phyloP scores from a whole-genome alignment of 2,797 vertebrate genomes.

The Diplodus puntazzo region DNA sequence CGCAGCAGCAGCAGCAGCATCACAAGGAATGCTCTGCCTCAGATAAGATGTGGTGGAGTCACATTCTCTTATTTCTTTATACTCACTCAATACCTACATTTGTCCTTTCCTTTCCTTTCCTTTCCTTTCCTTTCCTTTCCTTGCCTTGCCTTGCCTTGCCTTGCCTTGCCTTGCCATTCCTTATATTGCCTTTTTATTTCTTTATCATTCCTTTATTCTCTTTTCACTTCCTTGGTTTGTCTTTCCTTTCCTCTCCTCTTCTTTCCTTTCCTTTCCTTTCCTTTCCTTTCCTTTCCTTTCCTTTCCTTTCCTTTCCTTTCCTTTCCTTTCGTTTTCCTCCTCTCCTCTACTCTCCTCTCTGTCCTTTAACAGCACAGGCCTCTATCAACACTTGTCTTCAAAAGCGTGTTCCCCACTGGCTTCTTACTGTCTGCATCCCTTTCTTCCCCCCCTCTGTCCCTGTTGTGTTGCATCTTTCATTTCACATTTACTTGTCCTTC shows the following conservation, averaged over 20 bases:
- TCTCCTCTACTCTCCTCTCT: background rate
- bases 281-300: no score
- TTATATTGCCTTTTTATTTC: no score
- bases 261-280: background rate
- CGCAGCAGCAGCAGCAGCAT: background rate
- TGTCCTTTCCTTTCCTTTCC: no score
- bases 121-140: no score
- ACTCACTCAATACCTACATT: slow-evolving; percentile 18
- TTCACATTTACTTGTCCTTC: slow-evolving; percentile 46
- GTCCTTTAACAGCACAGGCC: slow-evolving; percentile 20
- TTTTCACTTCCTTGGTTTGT: no score
- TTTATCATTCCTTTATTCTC: no score
- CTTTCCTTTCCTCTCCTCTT: no score
- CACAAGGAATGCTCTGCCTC: slow-evolving; percentile 61
- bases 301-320: background rate
- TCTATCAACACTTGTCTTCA: slow-evolving; percentile 47
- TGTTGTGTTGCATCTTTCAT: slow-evolving; percentile 40
- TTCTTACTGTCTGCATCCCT: slow-evolving; percentile 35
- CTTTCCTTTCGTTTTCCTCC: background rate
- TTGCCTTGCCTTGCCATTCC: no score
- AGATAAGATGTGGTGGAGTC: slow-evolving; percentile 68
- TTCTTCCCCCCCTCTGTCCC: slow-evolving; percentile 29
- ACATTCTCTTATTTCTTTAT: slow-evolving; percentile 42
- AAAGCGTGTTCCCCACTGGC: slow-evolving; percentile 48
- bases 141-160: no score